Evolutionary conservation across 2,113 vertebrate species (phyloP).

Genomic region (Hucho hucho): DNA sequence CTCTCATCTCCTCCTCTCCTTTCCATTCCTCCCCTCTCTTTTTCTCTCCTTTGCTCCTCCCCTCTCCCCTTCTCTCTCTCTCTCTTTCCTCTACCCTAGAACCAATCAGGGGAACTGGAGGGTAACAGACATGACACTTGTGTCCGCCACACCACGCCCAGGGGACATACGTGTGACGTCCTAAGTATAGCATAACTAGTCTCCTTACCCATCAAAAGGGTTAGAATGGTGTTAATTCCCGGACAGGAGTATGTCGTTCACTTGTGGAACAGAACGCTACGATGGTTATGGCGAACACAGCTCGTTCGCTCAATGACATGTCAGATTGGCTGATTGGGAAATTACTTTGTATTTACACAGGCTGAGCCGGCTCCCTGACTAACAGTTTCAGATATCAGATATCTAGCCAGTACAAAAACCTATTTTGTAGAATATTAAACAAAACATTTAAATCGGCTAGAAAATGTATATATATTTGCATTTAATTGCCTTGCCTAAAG

Average conservation of each 20-base stretch:
- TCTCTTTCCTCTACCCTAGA: constrained; percentile 41
- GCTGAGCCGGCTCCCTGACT: no score
- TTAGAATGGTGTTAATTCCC: constrained; percentile 52
- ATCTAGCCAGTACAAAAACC: no score
- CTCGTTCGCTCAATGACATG: constrained; percentile 38
- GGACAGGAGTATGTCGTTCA: no score
- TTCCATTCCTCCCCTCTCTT: constrained; percentile 11
- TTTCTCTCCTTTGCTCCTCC: constrained; percentile 49
- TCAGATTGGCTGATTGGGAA: background rate
- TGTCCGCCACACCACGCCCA: constrained; percentile 71
- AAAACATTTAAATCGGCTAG: no score
- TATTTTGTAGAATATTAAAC: no score
- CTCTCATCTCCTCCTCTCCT: no score
- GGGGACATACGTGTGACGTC: constrained; percentile 61
- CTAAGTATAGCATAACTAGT: constrained; percentile 72
- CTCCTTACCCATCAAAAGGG: constrained; percentile 63
- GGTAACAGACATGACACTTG: constrained; percentile 70
- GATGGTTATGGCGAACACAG: background rate
- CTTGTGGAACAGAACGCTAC: constrained; percentile 3
- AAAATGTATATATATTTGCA: background rate
- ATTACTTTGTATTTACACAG: no score
- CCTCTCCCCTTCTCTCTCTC: constrained; percentile 60
- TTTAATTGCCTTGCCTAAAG: background rate
- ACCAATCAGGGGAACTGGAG: constrained; percentile 52
- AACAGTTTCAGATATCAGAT: no score